Percentiles rank a stretch among this genome's conserved stretches.
phyloP scores from a whole-genome alignment of 2,113 vertebrate genomes.

The Alces alces region DNA sequence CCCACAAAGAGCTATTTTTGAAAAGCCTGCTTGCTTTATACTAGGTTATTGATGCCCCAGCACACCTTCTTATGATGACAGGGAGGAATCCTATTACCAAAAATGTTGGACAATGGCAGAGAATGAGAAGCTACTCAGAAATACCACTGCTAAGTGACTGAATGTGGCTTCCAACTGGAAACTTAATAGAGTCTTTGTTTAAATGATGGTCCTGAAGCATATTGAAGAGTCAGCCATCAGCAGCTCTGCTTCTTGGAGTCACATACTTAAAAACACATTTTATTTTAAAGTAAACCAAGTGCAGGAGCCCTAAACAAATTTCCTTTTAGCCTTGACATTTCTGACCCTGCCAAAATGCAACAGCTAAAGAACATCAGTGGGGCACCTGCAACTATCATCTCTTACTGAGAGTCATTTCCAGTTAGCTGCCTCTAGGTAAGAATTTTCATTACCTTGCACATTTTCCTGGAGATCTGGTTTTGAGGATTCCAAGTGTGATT shows the following conservation, averaged over 20 bases:
- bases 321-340: neutral
- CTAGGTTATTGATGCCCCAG: neutral
- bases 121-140: slow-evolving; percentile 28
- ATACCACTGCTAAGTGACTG: neutral
- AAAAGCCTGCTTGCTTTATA: slow-evolving; percentile 2
- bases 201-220: neutral
- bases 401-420: neutral
- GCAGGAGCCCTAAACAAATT: neutral
- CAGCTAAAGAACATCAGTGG: neutral
- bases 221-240: neutral
- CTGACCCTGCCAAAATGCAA: neutral
- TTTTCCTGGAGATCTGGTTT: slow-evolving; percentile 7
- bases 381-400: neutral
- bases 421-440: neutral
- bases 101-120: neutral
- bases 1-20: neutral
- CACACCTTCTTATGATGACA: neutral
- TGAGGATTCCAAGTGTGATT: neutral
- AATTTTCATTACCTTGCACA: neutral
- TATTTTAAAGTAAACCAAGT: neutral
- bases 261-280: slow-evolving; percentile 1
- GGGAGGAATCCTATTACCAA: neutral
- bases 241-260: neutral
- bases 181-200: neutral
- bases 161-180: slow-evolving; percentile 8